Base-by-base conservation (phyloP, 2,888 invertebrate species). In the Tigriopus californicus region DNA sequence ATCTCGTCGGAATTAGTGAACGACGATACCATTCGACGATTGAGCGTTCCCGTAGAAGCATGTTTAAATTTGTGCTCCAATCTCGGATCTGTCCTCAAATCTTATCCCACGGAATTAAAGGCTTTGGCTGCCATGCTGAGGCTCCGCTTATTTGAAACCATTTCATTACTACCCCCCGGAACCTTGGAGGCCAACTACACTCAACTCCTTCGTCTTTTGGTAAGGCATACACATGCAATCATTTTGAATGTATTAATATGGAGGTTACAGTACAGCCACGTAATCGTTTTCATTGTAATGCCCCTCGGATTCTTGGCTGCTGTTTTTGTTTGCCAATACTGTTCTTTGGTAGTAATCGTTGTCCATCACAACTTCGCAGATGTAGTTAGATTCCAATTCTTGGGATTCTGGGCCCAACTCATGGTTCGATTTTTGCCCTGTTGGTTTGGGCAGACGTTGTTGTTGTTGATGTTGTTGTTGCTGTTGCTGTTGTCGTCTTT, bases 71-170 rank as follows among this genome's bases (percentile, higher is more conserved):
- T 97, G 80, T 77, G 95, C 63, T 83, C 46, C 69, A 91, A 90
- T 67, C 81, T 92, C 65, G 80, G 85, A 60, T 78, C 81, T 20
- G 83, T 92, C 24, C 75, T 91, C 40, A 88, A 89, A 68, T 83
- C 81, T 67, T 89, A 89, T 71, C 90, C 92, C 13, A 88, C 88
- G 54, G 83, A 90, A 66, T 75, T 97, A 60, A 95, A 95, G 70
- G 94, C 94, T 1, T 87, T 91, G 15, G 85, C 88, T 10, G 94
- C 94, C 10, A 81, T 92, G 79, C 85, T 98, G 3, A 80, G 97
- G 49, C 76, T 95, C 64, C 80, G 97, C 46, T 75, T 98, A 60
- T 98, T 95, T 72, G 87, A 89, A 72, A 87, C 92, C 1, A 74
- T 90, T 11, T 74, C 83, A 8, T 72, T 85, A 49, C 73, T 89